These are phyloP conservation scores for Andricus quercusramuli DNA, from an alignment of 2,888 invertebrate genomes.

Conservation along the genomic window DNA sequence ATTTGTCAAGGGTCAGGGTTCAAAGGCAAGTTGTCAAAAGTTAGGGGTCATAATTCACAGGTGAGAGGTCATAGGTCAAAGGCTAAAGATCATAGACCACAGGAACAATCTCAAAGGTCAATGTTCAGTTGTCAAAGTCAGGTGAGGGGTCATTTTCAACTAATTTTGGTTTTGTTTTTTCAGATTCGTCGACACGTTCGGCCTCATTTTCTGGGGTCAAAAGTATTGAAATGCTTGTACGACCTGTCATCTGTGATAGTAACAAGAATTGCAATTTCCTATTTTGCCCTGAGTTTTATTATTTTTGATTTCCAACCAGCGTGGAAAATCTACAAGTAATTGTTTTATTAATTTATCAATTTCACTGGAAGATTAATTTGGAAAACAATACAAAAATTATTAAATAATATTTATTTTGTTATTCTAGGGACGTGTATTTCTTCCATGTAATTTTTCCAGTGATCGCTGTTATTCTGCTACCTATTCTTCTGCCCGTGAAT, in stretches of 20 bases:
- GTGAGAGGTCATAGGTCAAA: too few relatives aligned
- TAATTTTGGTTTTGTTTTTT: slow-evolving; percentile 46
- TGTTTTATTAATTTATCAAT: too few relatives aligned
- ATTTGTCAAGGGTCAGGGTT: too few relatives aligned
- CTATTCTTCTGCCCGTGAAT: slow-evolving; percentile 60
- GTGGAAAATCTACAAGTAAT: slow-evolving; percentile 89
- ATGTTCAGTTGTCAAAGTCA: too few relatives aligned
- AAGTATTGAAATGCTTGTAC: slow-evolving; percentile 86
- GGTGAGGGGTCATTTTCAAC: not conserved
- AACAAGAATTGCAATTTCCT: slow-evolving; percentile 92
- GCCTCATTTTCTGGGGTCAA: slow-evolving; percentile 87
- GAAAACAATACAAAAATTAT: slow-evolving; percentile 52
- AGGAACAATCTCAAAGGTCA: too few relatives aligned
- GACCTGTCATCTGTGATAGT: slow-evolving; percentile 89
- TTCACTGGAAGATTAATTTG: too few relatives aligned
- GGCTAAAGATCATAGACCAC: too few relatives aligned
- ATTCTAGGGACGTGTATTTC: slow-evolving; percentile 72
- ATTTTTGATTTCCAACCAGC: slow-evolving; percentile 91
- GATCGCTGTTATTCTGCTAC: slow-evolving; percentile 66
- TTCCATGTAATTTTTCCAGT: slow-evolving; percentile 70
- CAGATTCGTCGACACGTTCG: slow-evolving; percentile 90
- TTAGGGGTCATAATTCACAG: too few relatives aligned
- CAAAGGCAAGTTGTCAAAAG: too few relatives aligned
- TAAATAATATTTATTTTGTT: slow-evolving; percentile 19
- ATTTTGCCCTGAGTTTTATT: slow-evolving; percentile 94